Conservation (phyloP, 2,113 vertebrate species). For the Atractosteus spatula region DNA sequence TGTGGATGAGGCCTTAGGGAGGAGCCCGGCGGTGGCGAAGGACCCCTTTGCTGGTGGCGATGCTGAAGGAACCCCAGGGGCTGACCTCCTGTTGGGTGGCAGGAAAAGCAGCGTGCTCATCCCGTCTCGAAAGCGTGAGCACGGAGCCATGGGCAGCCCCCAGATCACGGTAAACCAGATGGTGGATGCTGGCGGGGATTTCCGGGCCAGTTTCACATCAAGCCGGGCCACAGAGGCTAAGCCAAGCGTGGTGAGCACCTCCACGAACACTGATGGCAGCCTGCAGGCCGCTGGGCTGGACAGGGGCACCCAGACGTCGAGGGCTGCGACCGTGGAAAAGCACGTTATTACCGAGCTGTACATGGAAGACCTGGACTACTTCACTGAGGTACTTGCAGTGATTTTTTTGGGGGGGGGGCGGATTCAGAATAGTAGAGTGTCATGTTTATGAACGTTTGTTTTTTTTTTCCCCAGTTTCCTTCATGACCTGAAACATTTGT, state of each 20-base stretch:
- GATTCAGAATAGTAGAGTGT: background rate
- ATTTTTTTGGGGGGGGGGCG: background rate
- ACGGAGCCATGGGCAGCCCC: background rate
- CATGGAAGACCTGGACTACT: constrained; percentile 56
- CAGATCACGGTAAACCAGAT: constrained; percentile 12
- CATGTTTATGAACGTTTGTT: background rate
- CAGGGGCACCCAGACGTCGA: constrained; percentile 38
- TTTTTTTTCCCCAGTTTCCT: background rate
- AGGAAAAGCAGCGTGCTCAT: background rate
- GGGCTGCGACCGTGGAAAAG: constrained; percentile 39
- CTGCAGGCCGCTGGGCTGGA: background rate
- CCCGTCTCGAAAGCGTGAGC: background rate
- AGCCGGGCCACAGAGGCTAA: constrained; percentile 21
- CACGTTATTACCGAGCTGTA: constrained; percentile 45
- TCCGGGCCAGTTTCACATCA: constrained; percentile 33
- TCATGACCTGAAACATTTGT: no score
- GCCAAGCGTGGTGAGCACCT: constrained; percentile 16
- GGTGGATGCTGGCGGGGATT: constrained; percentile 30
- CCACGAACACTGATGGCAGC: constrained; percentile 7
- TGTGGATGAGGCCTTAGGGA: background rate
- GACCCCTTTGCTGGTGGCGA: no score
- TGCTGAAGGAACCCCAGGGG: no score
- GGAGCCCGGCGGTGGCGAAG: background rate
- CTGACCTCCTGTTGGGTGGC: no score
- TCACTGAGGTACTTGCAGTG: constrained; percentile 38